A percentile compares a stretch with the other conserved stretches of the same genome.
Evolutionary conservation across 2,797 vertebrate species (phyloP).

Genomic region (Hydrocynus forskahlii): DNA sequence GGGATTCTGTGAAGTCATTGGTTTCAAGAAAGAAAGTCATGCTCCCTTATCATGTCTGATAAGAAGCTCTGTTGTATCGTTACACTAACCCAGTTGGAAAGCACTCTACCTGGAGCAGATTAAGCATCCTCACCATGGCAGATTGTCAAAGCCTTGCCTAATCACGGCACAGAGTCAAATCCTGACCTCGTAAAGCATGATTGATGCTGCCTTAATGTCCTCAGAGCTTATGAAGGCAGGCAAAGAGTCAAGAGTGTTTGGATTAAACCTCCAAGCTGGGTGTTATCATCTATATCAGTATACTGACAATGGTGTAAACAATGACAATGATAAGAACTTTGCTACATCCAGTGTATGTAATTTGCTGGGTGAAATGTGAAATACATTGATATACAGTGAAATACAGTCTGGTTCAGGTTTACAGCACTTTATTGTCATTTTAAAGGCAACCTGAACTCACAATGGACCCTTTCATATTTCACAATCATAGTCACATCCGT

Average conservation of each 20-base stretch:
- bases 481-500: too few species aligned
- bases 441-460: too few species aligned
- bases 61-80: neutral
- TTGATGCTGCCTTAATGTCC: neutral
- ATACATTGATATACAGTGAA: too few species aligned
- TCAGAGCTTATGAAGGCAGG: neutral
- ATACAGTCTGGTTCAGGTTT: too few species aligned
- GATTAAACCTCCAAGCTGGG: neutral
- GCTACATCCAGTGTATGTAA: too few species aligned
- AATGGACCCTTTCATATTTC: too few species aligned
- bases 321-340: too few species aligned
- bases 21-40: neutral
- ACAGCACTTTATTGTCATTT: too few species aligned
- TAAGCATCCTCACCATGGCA: neutral
- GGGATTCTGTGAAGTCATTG: neutral
- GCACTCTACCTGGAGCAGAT: neutral
- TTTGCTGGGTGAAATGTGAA: too few species aligned
- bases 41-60: neutral
- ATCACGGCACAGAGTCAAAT: constrained; percentile 4
- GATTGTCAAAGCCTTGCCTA: neutral
- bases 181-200: constrained; percentile 16
- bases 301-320: neutral
- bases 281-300: neutral
- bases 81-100: neutral
- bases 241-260: too few species aligned